Conservation (phyloP, 2,797 vertebrate genomes). For the Acanthis flammea region DNA sequence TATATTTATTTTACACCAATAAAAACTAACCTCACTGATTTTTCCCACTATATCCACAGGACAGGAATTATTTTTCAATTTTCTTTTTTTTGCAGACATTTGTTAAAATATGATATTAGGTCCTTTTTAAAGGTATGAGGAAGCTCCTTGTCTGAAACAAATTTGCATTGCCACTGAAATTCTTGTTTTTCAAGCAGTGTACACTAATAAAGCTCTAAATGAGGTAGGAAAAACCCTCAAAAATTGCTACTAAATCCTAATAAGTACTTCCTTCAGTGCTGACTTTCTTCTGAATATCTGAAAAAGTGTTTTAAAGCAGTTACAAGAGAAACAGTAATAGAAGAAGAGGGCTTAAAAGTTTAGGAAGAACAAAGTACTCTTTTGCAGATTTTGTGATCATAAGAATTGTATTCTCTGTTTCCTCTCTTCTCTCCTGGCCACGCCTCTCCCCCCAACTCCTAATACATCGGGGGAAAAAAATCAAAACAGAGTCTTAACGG, state of each 20-base stretch:
- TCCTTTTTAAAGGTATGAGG: background rate
- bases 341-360: background rate
- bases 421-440: background rate
- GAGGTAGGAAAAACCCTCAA: background rate
- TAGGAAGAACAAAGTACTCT: background rate
- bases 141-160: background rate
- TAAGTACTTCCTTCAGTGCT: background rate
- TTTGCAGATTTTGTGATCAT: background rate
- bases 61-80: background rate
- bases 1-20: background rate
- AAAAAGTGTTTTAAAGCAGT: background rate
- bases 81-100: background rate
- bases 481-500: background rate
- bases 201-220: background rate
- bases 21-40: background rate
- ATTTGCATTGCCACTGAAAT: background rate
- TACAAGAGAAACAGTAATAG: background rate
- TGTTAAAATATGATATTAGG: background rate
- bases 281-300: background rate
- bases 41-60: background rate
- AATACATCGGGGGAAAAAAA: background rate
- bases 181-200: background rate
- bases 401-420: background rate
- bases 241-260: background rate
- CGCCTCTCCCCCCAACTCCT: accelerated